phyloP scores from a whole-genome alignment of 2,797 vertebrate species.

The Selene dorsalis region DNA sequence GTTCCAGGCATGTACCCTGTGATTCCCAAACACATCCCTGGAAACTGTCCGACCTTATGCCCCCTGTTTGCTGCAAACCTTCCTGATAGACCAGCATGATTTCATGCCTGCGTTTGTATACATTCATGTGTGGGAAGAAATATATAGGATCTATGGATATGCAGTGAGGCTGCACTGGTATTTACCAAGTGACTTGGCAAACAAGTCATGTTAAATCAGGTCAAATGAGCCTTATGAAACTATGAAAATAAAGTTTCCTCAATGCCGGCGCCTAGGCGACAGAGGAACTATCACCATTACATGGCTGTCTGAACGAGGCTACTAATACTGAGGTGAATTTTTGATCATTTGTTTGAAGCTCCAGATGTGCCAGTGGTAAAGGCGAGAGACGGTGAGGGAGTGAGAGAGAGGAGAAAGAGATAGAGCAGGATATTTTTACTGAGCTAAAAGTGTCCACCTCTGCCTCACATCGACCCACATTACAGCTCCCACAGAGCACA shows the following conservation, averaged over 20 bases:
- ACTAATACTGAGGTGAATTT: constrained; percentile 29
- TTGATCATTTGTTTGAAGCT: constrained; percentile 31
- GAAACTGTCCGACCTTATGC: constrained; percentile 27
- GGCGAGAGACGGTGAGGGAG: constrained; percentile 34
- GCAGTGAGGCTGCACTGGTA: constrained; percentile 18
- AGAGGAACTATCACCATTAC: constrained; percentile 27
- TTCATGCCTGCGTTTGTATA: constrained; percentile 28
- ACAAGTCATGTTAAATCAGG: constrained; percentile 44
- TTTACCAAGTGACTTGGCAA: constrained; percentile 37
- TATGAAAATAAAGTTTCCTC: constrained; percentile 53
- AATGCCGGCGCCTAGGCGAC: not conserved
- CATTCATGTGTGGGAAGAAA: constrained; percentile 35
- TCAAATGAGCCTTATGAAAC: constrained; percentile 47
- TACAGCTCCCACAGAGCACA: constrained; percentile 70
- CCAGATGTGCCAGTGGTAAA: constrained; percentile 59
- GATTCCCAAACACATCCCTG: constrained; percentile 35
- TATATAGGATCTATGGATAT: constrained; percentile 5
- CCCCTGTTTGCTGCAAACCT: constrained; percentile 36
- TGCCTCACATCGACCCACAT: constrained; percentile 84
- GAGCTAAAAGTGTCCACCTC: constrained; percentile 83
- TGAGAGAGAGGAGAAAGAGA: constrained; percentile 52
- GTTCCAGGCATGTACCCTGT: constrained; percentile 29
- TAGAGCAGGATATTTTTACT: constrained; percentile 80
- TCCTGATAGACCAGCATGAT: constrained; percentile 16
- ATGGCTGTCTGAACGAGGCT: constrained; percentile 43